Evolutionary conservation across 2,888 invertebrate species (phyloP), one percentile per base, ranked within the genome.

Genomic region (Eupithecia dodoneata): DNA sequence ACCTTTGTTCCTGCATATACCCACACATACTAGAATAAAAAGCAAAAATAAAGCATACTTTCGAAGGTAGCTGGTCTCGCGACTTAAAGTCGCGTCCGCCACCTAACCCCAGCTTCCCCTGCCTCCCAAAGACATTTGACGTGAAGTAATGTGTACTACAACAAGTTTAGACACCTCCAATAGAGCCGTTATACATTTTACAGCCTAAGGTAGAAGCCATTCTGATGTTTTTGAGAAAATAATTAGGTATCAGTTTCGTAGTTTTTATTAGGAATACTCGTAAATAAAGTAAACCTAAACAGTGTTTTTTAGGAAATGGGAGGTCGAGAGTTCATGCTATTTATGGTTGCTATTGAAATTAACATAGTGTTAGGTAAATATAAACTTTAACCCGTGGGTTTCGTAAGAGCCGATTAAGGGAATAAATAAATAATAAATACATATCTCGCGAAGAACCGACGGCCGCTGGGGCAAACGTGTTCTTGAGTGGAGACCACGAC

Each of bases 171-270:
- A 83, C 72, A 71, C 81, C 80, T 84, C 76, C 82, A 71, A 83
- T 83, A 86, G 85, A 87, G 84, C 76, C 84, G 87, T 87, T 85
- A 75, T 45, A 75, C 79, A 82, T 84, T 84, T 87, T 85, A 78
- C 76, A 49, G 69, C 72, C 55, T 0, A 72, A 44, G 52, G 71
- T 76, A 44, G 30, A 73, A 66, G 71, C 73, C 67, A 71, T 52
- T 72, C 52, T 73, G 73, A 59, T 73, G 75, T 78, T 72, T 76
- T 78, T 76, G 30, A 7, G 18, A 70, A 79, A 79, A 79, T 79
- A 76, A 79, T 79, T 79, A 79, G 74, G 72, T 76, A 79, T 79
- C 79, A 59, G 52, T 75, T 79, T 72, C 78, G 41, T 52, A 9
- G 65, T 70, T 59, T 78, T 74, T 44, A 69, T 18, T 65, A 49